Conservation (phyloP, 2,888 invertebrate genomes). For the Terebella lapidaria region DNA sequence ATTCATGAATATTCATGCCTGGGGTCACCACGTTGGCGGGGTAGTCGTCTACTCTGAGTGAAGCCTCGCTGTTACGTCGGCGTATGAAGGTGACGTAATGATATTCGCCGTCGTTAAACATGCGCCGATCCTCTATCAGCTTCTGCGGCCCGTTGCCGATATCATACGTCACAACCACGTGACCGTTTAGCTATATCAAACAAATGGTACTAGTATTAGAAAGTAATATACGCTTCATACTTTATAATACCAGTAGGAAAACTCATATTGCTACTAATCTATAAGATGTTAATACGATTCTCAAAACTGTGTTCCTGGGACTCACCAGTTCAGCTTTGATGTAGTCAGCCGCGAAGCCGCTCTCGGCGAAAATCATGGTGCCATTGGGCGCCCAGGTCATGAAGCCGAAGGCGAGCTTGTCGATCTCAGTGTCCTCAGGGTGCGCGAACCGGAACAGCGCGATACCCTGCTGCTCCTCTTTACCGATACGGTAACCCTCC, state of each 20-base stretch:
- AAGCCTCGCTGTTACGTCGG: slow-evolving; percentile 33
- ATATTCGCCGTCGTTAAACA: slow-evolving; percentile 44
- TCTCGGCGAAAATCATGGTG: slow-evolving; percentile 37
- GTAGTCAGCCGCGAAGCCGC: slow-evolving; percentile 34
- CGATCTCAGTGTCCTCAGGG: slow-evolving; percentile 27
- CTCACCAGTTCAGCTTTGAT: slow-evolving; percentile 45
- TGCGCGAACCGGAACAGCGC: slow-evolving; percentile 31
- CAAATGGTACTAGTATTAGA: no score
- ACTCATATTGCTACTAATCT: no score
- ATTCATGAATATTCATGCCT: no score
- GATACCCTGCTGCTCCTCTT: slow-evolving; percentile 30
- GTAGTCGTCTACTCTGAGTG: slow-evolving; percentile 37
- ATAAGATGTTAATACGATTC: no score
- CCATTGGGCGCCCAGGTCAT: slow-evolving; percentile 47
- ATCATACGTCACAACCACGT: slow-evolving; percentile 39
- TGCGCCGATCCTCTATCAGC: slow-evolving; percentile 23
- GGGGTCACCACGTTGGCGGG: neutral
- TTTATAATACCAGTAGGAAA: no score
- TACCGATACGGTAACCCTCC: slow-evolving; percentile 36
- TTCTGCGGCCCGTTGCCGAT: slow-evolving; percentile 33
- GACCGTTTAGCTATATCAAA: slow-evolving; percentile 45
- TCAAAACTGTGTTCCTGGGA: no score
- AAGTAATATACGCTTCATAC: no score
- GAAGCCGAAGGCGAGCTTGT: slow-evolving; percentile 47
- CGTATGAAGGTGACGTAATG: slow-evolving; percentile 44